Base-by-base conservation (phyloP, 1,140 invertebrate genomes). In the Drusus annulatus region DNA sequence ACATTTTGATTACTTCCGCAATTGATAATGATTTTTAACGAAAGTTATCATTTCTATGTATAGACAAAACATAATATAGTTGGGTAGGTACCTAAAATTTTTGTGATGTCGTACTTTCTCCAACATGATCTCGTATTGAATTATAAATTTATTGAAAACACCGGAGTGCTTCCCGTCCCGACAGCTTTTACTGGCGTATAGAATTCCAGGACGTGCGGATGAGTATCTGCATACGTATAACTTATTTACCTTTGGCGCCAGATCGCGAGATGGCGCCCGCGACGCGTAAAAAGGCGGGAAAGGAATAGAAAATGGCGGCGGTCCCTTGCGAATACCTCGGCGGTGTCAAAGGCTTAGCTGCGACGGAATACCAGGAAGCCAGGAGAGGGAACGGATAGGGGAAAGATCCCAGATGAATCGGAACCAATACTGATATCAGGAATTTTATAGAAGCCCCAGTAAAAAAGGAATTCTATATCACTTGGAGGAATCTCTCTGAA, bases 301-400 rank as follows among this genome's bases (percentile, higher is more conserved):
- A 77, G 45, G 50, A 71, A 71, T 25, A 77, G 62, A 71, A 71
- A 52, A 71, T 71, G 45, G 51, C 54, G 52, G 62, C 45, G 25
- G 36, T 80, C 79, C 79, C 79, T 28, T 15, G 51, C n/a, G 79
- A 63, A 25, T 50, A 45, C 5, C 19, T 16, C 62, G 19, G 63
- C 74, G 65, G 73, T 71, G 80, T 82, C 81, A 82, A 82, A 82
- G 77, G 73, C 74, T 62, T 79, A 71, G 5, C 74, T 19, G 56
- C 63, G 21, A 76, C 60, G 36, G 36, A 45, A 45, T 45, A 10
- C 36, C 36, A 45, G 36, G 10, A 45, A 45, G 36, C 36, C 36
- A 45, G 36, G 36, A 45, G 13, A 7, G 36, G 36, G 36, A 45
- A 69, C 4, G n/a, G 21, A 19, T 17, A 76, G 54, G 51, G 74